phyloP scores from a whole-genome alignment of 2,797 vertebrate genomes.

The Acanthurus tractus region DNA sequence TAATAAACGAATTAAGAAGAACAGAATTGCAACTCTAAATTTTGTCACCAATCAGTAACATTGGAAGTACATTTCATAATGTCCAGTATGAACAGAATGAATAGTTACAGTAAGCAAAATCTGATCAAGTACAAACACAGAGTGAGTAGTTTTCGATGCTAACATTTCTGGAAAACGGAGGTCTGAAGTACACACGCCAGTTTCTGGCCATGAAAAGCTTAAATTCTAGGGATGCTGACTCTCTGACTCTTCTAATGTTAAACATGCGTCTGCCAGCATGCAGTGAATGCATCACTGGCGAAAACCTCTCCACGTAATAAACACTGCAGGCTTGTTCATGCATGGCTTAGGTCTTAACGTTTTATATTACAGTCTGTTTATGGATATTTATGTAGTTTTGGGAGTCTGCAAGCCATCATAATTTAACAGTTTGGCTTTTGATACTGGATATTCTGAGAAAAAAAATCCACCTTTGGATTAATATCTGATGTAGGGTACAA shows the following conservation, averaged over 20 bases:
- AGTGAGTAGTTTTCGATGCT: too few species aligned
- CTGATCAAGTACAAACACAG: background rate
- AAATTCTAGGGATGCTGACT: constrained; percentile 37
- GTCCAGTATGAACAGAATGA: background rate
- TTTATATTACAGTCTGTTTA: constrained; percentile 15
- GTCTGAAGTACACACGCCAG: constrained; percentile 49
- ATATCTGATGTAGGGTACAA: background rate
- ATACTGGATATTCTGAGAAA: constrained; percentile 2
- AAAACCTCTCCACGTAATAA: constrained; percentile 33
- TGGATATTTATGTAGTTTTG: constrained; percentile 24
- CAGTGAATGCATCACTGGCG: constrained; percentile 35
- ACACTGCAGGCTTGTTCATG: constrained; percentile 18
- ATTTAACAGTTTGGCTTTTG: constrained; percentile 5
- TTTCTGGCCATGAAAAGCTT: constrained; percentile 59
- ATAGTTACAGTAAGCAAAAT: background rate
- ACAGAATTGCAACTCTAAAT: too few species aligned
- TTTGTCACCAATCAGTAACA: background rate
- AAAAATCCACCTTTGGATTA: background rate
- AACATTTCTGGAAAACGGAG: background rate
- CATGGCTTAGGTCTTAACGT: constrained; percentile 8
- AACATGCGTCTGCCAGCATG: constrained; percentile 35
- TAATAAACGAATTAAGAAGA: too few species aligned
- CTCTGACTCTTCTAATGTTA: constrained; percentile 51
- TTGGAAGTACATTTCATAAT: background rate
- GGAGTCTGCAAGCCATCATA: background rate